Evolutionary conservation across 2,797 vertebrate genomes (phyloP).

Genomic region (Sphaeramia orbicularis): DNA sequence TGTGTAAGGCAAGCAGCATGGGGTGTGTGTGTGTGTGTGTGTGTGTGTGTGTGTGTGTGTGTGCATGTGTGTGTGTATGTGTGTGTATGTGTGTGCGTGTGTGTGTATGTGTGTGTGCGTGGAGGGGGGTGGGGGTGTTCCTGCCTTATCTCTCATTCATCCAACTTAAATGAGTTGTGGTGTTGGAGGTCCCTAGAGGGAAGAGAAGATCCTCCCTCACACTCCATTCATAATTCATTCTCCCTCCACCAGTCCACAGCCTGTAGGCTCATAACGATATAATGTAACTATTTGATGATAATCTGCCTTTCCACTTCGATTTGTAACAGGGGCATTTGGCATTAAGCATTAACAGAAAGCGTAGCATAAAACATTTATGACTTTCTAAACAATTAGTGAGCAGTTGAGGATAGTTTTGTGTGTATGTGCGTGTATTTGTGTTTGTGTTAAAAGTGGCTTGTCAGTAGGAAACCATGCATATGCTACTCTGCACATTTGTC

Average conservation of each 20-base stretch:
- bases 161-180: slow-evolving; percentile 82
- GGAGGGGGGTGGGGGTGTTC: slow-evolving; percentile 16
- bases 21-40: not conserved
- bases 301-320: slow-evolving; percentile 82
- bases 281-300: slow-evolving; percentile 83
- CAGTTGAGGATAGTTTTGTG: slow-evolving; percentile 48
- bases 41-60: too few species aligned
- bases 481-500: slow-evolving; percentile 32
- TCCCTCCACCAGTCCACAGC: slow-evolving; percentile 80
- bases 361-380: slow-evolving; percentile 77
- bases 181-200: slow-evolving; percentile 75
- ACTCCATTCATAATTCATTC: slow-evolving; percentile 87
- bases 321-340: slow-evolving; percentile 77
- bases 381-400: slow-evolving; percentile 72
- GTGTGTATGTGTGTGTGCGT: not conserved
- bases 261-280: slow-evolving; percentile 83
- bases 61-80: too few species aligned
- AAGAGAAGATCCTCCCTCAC: slow-evolving; percentile 75
- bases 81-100: too few species aligned
- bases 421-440: slow-evolving; percentile 35
- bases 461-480: slow-evolving; percentile 38
- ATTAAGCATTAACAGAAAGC: slow-evolving; percentile 81
- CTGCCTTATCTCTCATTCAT: slow-evolving; percentile 78
- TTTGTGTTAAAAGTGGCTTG: slow-evolving; percentile 22
- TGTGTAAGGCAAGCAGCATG: slow-evolving; percentile 55